Base-by-base conservation (phyloP, 2,797 vertebrate species). In the Prunella strophiata region DNA sequence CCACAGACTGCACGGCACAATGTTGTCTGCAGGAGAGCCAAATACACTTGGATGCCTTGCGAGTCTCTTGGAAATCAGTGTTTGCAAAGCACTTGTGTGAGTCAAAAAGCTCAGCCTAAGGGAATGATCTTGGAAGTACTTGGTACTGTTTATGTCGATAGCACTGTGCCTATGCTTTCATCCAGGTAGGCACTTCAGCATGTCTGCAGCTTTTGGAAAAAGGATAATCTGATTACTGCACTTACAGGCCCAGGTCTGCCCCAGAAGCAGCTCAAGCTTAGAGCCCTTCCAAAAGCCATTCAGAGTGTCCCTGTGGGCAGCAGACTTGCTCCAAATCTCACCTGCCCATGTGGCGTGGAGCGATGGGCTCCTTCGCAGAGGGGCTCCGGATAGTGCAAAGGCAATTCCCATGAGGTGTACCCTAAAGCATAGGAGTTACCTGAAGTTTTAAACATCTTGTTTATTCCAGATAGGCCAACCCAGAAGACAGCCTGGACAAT, bases 311-410 rank as follows among this genome's bases (percentile, higher is more conserved):
- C 22, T 48, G 9, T 4, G 16, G 43, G 30, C 36, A 87, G 38
- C 30, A 75, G 66, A 62, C 15, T 54, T 7, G 2, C 29, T 48
- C 10, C 42, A 74, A 63, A 77, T 50, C 52, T 51, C n/a, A 43
- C 43, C 36, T 91, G n/a, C 2, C 38, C 42, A 5, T 23, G 43
- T 45, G 48, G 12, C 14, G 9, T 23, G 15, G 52, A 43, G 58
- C 0, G 0, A 63, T 13, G 22, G 22, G 6, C 6, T 34, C 18
- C 47, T 85, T 92, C 0, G 0, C 8, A 21, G 47, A 77, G 7
- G 17, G n/a, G 23, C 3, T 13, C 18, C 1, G 1, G 25, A 13
- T 5, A 29, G 9, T 7, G 25, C 38, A 65, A 54, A 65, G 36
- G 50, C 8, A 78, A 10, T 18, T 68, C 25, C 34, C 13, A 5